Evolutionary conservation across 2,113 vertebrate species (phyloP).

Genomic region (Brienomyrus longianalis): DNA sequence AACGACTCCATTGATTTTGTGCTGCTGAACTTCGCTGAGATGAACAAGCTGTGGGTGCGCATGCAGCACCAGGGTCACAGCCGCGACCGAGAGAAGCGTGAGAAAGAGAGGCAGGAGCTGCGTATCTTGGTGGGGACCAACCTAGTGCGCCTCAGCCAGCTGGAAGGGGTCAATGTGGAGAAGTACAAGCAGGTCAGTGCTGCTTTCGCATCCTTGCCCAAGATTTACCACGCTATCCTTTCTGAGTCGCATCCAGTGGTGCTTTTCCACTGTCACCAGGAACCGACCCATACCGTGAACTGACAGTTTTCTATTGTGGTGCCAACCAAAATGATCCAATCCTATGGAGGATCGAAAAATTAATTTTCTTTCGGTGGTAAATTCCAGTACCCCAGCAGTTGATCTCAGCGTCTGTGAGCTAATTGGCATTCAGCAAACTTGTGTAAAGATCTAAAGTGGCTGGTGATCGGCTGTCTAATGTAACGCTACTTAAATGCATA

Average conservation of each 20-base stretch:
- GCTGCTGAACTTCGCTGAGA: conserved; percentile 94
- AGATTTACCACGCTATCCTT: background rate
- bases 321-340: no score
- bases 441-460: no score
- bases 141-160: conserved; percentile 90
- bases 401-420: no score
- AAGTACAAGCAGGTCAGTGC: conserved; percentile 84
- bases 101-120: conserved; percentile 89
- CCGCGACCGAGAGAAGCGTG: conserved; percentile 88
- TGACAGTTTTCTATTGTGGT: background rate
- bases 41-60: conserved; percentile 98
- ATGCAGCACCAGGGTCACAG: conserved; percentile 99
- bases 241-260: background rate
- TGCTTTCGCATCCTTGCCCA: background rate
- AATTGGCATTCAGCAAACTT: no score
- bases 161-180: conserved; percentile 96
- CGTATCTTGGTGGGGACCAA: conserved; percentile 95
- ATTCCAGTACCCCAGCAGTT: no score
- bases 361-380: no score
- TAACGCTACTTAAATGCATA: no score
- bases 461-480: no score
- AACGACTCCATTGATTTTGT: conserved; percentile 96
- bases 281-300: background rate
- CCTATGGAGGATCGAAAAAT: no score
- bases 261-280: background rate